These are phyloP conservation scores for Corydoras sp. DNA, from an alignment of 2,113 vertebrate species.

Conservation along the genomic window DNA sequence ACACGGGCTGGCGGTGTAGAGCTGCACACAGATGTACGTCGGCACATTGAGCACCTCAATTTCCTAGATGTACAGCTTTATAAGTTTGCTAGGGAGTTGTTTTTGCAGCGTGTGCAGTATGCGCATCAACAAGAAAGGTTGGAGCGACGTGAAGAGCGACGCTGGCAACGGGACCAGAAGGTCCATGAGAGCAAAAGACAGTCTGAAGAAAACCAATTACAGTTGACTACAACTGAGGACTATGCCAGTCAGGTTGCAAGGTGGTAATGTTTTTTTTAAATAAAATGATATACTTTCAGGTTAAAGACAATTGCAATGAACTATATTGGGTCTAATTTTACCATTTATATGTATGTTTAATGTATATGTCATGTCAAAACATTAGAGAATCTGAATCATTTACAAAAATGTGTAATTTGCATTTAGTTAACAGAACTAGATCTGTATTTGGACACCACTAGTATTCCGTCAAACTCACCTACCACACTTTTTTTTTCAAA, in stretches of 20 bases:
- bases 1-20: constrained; percentile 92
- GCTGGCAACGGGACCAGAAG: constrained; percentile 54
- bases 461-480: not conserved
- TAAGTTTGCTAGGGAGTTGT: constrained; percentile 88
- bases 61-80: constrained; percentile 91
- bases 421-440: not conserved
- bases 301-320: not conserved
- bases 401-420: not conserved
- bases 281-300: not conserved
- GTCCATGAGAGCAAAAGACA: constrained; percentile 63
- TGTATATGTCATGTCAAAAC: not conserved
- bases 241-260: constrained; percentile 91
- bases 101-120: constrained; percentile 91
- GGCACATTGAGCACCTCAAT: constrained; percentile 85
- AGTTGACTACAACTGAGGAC: constrained; percentile 80
- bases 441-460: not conserved
- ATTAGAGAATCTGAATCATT: constrained; percentile 1
- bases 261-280: constrained; percentile 74
- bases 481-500: not conserved
- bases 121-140: constrained; percentile 84
- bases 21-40: constrained; percentile 74
- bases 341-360: not conserved
- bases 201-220: constrained; percentile 44
- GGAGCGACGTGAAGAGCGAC: constrained; percentile 76
- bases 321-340: not conserved